Conservation (phyloP, 1,140 invertebrate species). For the Homarus americanus region DNA sequence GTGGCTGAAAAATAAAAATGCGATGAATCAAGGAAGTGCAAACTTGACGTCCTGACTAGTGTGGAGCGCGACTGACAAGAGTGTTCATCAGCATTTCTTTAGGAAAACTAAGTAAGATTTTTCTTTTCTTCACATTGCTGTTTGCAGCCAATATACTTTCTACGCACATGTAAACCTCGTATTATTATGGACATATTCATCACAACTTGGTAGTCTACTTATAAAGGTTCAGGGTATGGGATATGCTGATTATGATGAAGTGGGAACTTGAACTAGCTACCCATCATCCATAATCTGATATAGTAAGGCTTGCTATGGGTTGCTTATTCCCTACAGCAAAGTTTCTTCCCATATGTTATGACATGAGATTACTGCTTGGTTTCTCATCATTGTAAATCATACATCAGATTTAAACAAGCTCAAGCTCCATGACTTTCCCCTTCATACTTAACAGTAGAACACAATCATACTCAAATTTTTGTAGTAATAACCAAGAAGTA, state of each 20-base stretch:
- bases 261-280: conserved; percentile 6
- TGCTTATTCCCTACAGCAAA: neutral
- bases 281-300: conserved; percentile 15
- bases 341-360: neutral
- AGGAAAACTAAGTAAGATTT: neutral
- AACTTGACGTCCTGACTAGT: conserved; percentile 55
- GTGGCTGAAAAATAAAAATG: conserved; percentile 35
- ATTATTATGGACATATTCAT: neutral
- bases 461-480: neutral
- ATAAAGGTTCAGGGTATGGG: neutral
- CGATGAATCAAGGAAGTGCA: conserved; percentile 17
- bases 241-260: neutral
- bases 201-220: neutral
- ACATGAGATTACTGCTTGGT: neutral
- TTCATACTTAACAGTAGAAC: neutral
- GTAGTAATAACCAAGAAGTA: neutral
- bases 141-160: neutral
- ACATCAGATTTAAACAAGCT: neutral
- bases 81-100: neutral
- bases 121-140: neutral
- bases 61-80: conserved; percentile 29
- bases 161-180: neutral
- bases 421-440: neutral
- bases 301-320: neutral
- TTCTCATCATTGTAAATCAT: neutral